Conservation (phyloP, 2,888 invertebrate genomes). For the Eupithecia centaureata region DNA sequence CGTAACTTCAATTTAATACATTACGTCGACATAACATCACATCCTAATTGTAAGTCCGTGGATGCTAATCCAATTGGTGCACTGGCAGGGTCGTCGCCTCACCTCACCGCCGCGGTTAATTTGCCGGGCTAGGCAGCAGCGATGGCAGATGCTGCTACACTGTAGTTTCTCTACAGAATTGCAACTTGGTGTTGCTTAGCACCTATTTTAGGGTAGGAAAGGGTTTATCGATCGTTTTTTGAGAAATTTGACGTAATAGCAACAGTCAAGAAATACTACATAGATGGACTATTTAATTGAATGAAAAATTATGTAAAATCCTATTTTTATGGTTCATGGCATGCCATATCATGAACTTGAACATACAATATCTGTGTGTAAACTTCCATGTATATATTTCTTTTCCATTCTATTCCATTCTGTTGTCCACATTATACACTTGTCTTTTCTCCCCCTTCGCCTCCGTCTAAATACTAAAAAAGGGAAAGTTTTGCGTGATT, state of each 20-base stretch:
- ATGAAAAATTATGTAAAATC: too few species aligned
- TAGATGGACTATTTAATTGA: too few species aligned
- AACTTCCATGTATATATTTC: too few species aligned
- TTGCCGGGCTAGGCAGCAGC: slow-evolving; percentile 34
- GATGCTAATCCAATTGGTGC: slow-evolving; percentile 57
- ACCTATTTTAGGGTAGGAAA: background rate
- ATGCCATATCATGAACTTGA: too few species aligned
- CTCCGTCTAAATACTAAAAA: background rate
- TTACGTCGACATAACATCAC: slow-evolving; percentile 45
- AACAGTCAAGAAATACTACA: too few species aligned
- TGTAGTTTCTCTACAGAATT: slow-evolving; percentile 9
- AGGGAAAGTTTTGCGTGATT: background rate
- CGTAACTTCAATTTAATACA: slow-evolving; percentile 48
- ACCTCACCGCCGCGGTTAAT: slow-evolving; percentile 44
- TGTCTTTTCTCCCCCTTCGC: too few species aligned
- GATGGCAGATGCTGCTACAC: slow-evolving; percentile 26
- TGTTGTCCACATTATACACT: too few species aligned
- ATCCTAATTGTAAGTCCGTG: slow-evolving; percentile 56
- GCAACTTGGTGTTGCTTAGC: background rate
- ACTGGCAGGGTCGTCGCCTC: slow-evolving; percentile 31
- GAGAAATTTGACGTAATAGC: too few species aligned
- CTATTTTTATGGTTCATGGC: too few species aligned
- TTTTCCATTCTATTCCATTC: too few species aligned
- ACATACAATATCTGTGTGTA: too few species aligned
- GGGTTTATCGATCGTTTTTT: background rate